Conservation (phyloP, 2,797 vertebrate genomes). For the Pangasius mekongensis region DNA sequence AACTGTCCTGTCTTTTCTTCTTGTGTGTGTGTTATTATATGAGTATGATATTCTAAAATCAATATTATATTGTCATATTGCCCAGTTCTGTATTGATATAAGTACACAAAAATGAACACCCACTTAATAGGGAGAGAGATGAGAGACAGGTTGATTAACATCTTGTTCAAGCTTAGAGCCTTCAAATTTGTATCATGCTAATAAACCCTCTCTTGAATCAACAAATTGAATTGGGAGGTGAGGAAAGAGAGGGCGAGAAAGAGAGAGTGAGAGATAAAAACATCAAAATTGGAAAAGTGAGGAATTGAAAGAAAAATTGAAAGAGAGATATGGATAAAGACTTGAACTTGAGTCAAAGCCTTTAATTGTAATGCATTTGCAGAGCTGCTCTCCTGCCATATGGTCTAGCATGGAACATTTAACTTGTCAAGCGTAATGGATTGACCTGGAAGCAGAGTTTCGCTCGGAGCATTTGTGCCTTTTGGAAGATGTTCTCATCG, state of each 20-base stretch:
- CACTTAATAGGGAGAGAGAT: background rate
- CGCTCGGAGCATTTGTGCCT: constrained; percentile 87
- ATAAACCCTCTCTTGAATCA: background rate
- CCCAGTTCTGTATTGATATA: too few relatives aligned
- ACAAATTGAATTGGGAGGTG: background rate
- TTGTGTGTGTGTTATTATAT: background rate
- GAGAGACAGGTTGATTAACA: background rate
- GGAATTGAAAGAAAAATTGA: constrained; percentile 44
- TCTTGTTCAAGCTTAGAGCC: background rate
- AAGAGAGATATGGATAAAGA: constrained; percentile 52
- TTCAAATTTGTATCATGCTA: background rate
- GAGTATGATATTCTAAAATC: background rate
- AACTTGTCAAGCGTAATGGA: constrained; percentile 99
- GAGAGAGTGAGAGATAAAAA: constrained; percentile 23
- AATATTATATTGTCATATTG: background rate
- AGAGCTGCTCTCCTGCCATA: constrained; percentile 84
- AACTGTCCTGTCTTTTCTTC: background rate
- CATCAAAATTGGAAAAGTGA: constrained; percentile 1
- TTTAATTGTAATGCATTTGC: constrained; percentile 89
- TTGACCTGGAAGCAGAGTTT: constrained; percentile 97
- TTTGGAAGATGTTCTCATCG: constrained; percentile 39
- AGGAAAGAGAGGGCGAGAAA: background rate
- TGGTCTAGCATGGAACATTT: constrained; percentile 99
- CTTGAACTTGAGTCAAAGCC: constrained; percentile 79
- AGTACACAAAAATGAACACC: background rate